These are phyloP conservation scores for Scopus umbretta DNA, from an alignment of 2,113 vertebrate species.

Conservation along the genomic window DNA sequence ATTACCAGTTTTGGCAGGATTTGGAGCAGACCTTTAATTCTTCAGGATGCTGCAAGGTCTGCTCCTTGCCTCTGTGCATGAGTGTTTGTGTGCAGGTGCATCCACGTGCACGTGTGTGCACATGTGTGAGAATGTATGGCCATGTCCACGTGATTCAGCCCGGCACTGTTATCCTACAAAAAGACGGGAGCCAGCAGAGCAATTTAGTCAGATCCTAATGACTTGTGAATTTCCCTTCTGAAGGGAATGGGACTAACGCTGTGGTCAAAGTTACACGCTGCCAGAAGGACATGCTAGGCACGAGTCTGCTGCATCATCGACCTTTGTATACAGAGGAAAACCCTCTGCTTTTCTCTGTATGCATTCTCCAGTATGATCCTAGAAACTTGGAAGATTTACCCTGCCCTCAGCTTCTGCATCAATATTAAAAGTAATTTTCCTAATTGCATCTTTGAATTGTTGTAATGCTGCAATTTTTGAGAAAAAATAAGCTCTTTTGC, in stretches of 20 bases:
- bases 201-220: not conserved
- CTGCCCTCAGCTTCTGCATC: not conserved
- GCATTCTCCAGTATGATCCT: not conserved
- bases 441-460: not conserved
- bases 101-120: fast-evolving
- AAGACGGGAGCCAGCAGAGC: not conserved
- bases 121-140: fast-evolving
- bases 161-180: not conserved
- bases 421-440: not conserved
- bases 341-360: not conserved
- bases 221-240: not conserved
- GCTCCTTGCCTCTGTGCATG: not conserved
- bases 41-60: not conserved
- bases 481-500: not conserved
- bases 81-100: fast-evolving
- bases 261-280: not conserved
- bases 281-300: not conserved
- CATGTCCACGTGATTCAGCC: fast-evolving
- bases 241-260: not conserved
- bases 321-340: not conserved
- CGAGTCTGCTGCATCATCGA: not conserved
- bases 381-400: not conserved
- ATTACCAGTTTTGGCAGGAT: not conserved
- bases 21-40: not conserved
- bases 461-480: not conserved